phyloP scores from a whole-genome alignment of 2,113 vertebrate genomes.

The Bolborhynchus lineola region DNA sequence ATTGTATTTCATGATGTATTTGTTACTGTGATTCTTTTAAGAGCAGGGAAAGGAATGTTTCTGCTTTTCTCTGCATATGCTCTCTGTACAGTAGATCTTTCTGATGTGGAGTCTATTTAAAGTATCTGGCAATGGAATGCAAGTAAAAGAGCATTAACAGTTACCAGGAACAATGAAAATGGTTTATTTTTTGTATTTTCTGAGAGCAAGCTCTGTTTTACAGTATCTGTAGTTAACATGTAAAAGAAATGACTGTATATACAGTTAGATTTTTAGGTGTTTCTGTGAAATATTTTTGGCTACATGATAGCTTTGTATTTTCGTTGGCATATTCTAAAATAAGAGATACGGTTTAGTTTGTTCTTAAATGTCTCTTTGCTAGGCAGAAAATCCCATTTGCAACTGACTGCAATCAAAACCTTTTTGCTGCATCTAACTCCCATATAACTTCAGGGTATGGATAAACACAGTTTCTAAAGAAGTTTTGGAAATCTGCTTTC shows the following conservation, averaged over 20 bases:
- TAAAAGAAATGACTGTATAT: not conserved
- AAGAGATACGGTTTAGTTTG: not conserved
- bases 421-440: not conserved
- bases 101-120: conserved; percentile 12
- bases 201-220: not conserved
- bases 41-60: not conserved
- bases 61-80: not conserved
- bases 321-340: not conserved
- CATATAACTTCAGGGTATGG: not conserved
- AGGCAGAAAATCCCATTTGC: not conserved
- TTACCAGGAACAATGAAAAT: conserved; percentile 12
- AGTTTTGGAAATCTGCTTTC: conserved; percentile 22
- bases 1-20: not conserved
- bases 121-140: not conserved
- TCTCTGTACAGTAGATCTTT: conserved; percentile 6
- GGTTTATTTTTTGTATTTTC: not conserved
- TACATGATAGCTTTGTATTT: not conserved
- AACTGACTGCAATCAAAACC: not conserved
- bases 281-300: conserved; percentile 25
- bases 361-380: not conserved
- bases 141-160: not conserved
- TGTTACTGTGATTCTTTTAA: not conserved
- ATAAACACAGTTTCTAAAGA: not conserved
- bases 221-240: not conserved
- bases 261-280: conserved; percentile 12